Conservation (phyloP, 2,113 vertebrate genomes). For the Eubucco bourcierii region DNA sequence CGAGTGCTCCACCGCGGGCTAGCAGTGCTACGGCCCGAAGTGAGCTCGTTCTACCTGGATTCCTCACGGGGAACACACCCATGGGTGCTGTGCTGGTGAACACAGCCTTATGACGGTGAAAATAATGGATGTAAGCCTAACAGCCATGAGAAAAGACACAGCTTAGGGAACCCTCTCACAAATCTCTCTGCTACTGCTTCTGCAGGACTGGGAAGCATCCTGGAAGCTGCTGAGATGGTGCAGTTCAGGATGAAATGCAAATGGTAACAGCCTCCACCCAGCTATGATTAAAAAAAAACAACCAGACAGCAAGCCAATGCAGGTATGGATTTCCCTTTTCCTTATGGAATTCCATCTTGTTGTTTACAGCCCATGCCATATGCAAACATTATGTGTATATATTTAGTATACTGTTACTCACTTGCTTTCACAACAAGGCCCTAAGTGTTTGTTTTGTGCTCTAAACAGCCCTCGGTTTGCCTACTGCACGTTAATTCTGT, state of each 20-base stretch:
- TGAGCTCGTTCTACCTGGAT: background rate
- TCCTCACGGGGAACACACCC: background rate
- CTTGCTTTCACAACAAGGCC: background rate
- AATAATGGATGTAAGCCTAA: background rate
- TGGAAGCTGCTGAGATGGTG: background rate
- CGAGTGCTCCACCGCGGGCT: background rate
- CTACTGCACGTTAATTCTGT: background rate
- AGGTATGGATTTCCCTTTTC: background rate
- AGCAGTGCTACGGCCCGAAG: rapidly evolving
- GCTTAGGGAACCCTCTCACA: background rate
- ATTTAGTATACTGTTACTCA: background rate
- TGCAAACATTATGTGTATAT: background rate
- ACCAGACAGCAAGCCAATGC: background rate
- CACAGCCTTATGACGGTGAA: background rate
- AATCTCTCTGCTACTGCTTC: background rate
- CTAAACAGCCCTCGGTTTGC: background rate
- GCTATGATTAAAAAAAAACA: background rate
- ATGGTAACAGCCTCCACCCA: background rate
- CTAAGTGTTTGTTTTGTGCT: background rate
- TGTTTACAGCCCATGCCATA: background rate
- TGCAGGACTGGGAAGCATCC: rapidly evolving
- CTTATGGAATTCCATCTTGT: background rate
- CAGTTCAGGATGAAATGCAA: background rate
- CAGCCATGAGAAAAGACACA: background rate
- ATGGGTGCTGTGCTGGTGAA: background rate